Base-by-base conservation (phyloP, 2,888 invertebrate species). In the Thymelicus acteon region DNA sequence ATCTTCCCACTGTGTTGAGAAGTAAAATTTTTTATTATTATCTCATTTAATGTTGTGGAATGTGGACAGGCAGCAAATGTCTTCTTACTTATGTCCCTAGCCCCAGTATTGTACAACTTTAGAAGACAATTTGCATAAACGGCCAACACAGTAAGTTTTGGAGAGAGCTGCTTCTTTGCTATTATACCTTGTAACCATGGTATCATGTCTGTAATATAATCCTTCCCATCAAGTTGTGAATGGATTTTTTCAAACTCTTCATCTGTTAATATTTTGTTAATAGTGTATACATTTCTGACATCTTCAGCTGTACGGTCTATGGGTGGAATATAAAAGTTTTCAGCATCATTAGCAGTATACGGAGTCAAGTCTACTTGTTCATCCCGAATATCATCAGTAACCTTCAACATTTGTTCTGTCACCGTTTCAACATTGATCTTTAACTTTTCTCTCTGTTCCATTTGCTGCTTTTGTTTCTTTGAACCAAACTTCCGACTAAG, bases 401-500 rank as follows among this genome's bases (percentile, higher is more conserved):
- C 93, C 74, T 94, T 88, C 74, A 95, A 93, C 82, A 96, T 89
- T 72, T 95, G 94, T 47, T 95, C 94, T 0, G 94, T 94, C 0
- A 95, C 94, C 0, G 94, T 92, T 15, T 95, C 90, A 0, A 95
- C 89, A 73, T 95, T 95, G 0, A 95, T 85, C 80, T 95, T 95
- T 64, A 95, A 80, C 79, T 93, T 94, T 79, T 96, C 95, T 0
- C 82, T 83, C n/a, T 95, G 95, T 76, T 96, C 96, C 72, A 95
- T 94, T 62, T 85, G 84, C 75, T 95, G 85, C 79, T 95, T 96
- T 0, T 90, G 89, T 78, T 92, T 95, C 75, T 96, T 96, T 0
- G 96, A 96, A 2, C 96, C 96, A 79, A 96, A 96, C 75, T 95
- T 93, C 77, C 95, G 95, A 61, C 95, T 95, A 0, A 96, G 83